Percentiles rank a stretch among this genome's conserved stretches.
These are phyloP conservation scores for Oreortyx pictus DNA, from an alignment of 2,797 vertebrate genomes.

Conservation along the genomic window DNA sequence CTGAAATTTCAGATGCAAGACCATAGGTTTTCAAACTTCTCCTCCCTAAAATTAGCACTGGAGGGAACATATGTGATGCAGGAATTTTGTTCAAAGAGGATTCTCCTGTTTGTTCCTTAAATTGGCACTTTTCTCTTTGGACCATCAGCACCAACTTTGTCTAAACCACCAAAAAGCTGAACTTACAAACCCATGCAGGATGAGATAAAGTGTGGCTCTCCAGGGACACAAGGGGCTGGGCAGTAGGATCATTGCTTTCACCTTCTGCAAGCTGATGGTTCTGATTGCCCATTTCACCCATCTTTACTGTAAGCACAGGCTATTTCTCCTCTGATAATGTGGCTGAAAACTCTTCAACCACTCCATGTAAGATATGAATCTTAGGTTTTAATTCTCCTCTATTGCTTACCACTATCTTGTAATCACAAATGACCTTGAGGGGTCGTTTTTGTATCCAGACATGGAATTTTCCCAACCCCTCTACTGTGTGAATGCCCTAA, in stretches of 20 bases:
- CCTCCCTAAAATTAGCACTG: not conserved
- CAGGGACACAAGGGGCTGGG: rapidly evolving
- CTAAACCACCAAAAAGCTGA: not conserved
- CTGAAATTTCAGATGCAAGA: not conserved
- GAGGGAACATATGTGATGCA: not conserved
- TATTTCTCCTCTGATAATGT: not conserved
- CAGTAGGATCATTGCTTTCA: not conserved
- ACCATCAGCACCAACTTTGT: not conserved
- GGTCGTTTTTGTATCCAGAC: not conserved
- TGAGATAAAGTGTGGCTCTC: not conserved
- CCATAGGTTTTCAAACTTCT: not conserved
- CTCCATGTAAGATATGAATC: not conserved
- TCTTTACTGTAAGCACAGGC: not conserved
- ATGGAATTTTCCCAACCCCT: not conserved
- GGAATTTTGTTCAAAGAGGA: not conserved
- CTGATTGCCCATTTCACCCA: not conserved
- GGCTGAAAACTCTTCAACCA: not conserved
- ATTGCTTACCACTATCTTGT: not conserved
- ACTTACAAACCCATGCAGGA: not conserved
- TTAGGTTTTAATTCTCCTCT: not conserved
- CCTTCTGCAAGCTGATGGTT: not conserved
- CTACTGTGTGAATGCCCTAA: not conserved
- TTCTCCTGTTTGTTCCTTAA: not conserved
- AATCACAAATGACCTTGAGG: not conserved
- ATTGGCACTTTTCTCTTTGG: not conserved